Evolutionary conservation across 2,888 invertebrate species (phyloP).

Genomic region (Branchellion lobata): DNA sequence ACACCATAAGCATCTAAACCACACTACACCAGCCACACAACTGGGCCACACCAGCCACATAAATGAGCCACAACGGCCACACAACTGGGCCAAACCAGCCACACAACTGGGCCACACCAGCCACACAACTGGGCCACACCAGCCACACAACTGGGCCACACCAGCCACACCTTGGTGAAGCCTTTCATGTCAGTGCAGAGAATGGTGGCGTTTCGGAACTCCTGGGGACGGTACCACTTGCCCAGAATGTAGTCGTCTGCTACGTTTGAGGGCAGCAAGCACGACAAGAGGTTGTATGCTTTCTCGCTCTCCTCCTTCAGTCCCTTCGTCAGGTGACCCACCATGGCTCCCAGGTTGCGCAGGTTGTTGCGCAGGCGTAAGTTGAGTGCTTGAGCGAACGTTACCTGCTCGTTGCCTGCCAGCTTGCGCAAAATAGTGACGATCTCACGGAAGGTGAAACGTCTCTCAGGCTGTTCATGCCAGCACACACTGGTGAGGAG

Average conservation of each 20-base stretch:
- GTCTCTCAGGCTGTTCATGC: slow-evolving; percentile 39
- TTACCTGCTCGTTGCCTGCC: slow-evolving; percentile 30
- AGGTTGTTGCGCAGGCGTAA: slow-evolving; percentile 24
- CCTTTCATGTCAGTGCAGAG: slow-evolving; percentile 43
- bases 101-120: too few species aligned
- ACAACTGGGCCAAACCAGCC: too few species aligned
- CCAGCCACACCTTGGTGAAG: slow-evolving; percentile 37
- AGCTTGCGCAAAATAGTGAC: slow-evolving; percentile 28
- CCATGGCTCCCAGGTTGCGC: slow-evolving; percentile 26
- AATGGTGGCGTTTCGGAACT: slow-evolving; percentile 25
- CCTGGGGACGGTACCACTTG: slow-evolving; percentile 30
- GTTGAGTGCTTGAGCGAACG: slow-evolving; percentile 23
- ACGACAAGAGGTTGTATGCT: slow-evolving; percentile 19
- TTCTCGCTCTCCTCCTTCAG: slow-evolving; percentile 32
- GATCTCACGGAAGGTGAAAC: slow-evolving; percentile 39
- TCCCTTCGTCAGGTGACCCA: slow-evolving; percentile 18
- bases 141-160: too few species aligned
- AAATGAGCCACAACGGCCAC: too few species aligned
- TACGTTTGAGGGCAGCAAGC: slow-evolving; percentile 27
- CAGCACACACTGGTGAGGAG: slow-evolving; percentile 36
- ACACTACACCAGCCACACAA: too few species aligned
- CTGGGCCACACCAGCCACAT: too few species aligned
- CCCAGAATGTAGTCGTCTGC: slow-evolving; percentile 42
- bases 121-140: too few species aligned
- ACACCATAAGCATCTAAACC: too few species aligned